Evolutionary conservation across 2,797 vertebrate species (phyloP), one percentile per base, ranked within the genome.

Genomic region (Helicolenus hilgendorfi): DNA sequence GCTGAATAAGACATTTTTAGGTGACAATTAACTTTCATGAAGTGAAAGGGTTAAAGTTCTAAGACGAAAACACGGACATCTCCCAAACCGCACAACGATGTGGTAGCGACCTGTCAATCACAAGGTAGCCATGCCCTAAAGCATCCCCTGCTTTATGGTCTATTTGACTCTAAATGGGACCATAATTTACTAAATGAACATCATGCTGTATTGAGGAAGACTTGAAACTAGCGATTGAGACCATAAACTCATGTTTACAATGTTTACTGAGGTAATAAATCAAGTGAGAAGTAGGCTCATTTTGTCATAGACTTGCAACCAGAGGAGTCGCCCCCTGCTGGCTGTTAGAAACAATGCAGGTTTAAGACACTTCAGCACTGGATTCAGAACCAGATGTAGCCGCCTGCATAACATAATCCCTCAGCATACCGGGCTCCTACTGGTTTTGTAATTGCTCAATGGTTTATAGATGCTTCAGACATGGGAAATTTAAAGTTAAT

Each of bases 321-420:
- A 53, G 45, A 53, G 15, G 45, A 53, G 18, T 53, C 18, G 18
- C 0, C 45, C 45, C 1, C 45, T 53, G 49, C 49, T 53, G 49
- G 8, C 8, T 49, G 0, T 49, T 8, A 49, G 15, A 49, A 49
- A 8, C 0, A 49, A 49, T 8, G 41, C 41, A 1, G 0, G 41
- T 49, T 53, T 53, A 53, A 53, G 49, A 4, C 49, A n/a, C 15
- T 20, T 20, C 15, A 18, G 41, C 15, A n/a, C 9, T 53, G 49
- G 20, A 8, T 53, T 53, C 15, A 45, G 41, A 45, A 6, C 41
- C 41, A 18, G 15, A 45, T 14, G 14, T 7, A 15, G 14, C 41
- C 41, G 0, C 41, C 14, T 15, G 41, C 45, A 20, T 53, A 76
- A 4, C 22, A 26, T 41, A 36, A 36, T 56, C 55, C 55, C 3